A percentile compares a stretch with the other conserved stretches of the same genome.
Evolutionary conservation across 2,888 invertebrate genomes (phyloP).

Genomic region (Dicyrtomina minuta): DNA sequence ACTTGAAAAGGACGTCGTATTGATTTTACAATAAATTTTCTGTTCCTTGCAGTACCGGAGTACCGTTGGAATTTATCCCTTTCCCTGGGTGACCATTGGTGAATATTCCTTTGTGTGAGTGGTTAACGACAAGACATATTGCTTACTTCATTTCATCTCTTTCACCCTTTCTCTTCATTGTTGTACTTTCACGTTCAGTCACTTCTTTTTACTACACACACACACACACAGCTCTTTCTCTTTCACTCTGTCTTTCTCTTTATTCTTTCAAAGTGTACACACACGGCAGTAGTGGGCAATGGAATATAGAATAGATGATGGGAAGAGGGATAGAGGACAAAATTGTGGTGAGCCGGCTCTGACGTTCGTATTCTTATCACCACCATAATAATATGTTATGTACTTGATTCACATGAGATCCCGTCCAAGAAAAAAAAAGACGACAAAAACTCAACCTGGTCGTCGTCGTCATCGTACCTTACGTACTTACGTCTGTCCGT

Average conservation of each 20-base stretch:
- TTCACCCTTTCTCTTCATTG: slow-evolving; percentile 16
- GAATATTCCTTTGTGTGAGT: slow-evolving; percentile 38
- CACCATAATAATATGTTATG: no score
- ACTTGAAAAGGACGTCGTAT: slow-evolving; percentile 43
- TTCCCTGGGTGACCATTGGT: slow-evolving; percentile 33
- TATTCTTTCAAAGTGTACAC: neutral
- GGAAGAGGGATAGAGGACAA: no score
- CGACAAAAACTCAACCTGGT: no score
- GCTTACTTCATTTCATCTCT: slow-evolving; percentile 31
- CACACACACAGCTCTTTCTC: neutral
- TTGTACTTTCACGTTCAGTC: slow-evolving; percentile 16
- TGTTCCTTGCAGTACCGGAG: slow-evolving; percentile 22
- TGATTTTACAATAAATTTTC: slow-evolving; percentile 50
- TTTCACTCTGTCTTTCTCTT: neutral
- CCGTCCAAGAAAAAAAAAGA: no score
- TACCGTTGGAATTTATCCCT: slow-evolving; percentile 19
- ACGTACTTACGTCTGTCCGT: no score
- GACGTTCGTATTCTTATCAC: no score
- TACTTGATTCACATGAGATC: no score
- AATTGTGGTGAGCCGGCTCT: no score
- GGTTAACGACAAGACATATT: slow-evolving; percentile 41
- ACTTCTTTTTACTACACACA: slow-evolving; percentile 6
- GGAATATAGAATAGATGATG: no score
- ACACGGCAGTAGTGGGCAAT: no score
- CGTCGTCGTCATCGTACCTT: no score